Conservation (phyloP, 1,140 invertebrate genomes). For the Eubasilissa regina region DNA sequence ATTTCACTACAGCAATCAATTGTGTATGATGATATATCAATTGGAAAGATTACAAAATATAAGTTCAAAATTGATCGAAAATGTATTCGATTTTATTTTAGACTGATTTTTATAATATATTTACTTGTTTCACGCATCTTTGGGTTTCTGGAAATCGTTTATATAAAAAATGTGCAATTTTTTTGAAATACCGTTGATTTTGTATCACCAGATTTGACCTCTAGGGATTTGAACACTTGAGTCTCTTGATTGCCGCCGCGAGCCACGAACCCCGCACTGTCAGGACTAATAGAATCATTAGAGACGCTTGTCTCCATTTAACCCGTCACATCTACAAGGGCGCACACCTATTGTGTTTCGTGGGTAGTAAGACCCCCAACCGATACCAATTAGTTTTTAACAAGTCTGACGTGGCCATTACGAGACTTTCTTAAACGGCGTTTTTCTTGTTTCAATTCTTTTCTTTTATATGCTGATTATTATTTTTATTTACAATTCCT, state of each 20-base stretch:
- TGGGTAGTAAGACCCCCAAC: conserved; percentile 42
- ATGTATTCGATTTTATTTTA: too few species aligned
- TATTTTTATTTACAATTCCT: too few species aligned
- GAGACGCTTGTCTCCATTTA: conserved; percentile 54
- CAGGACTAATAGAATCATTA: conserved; percentile 56
- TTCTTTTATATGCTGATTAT: too few species aligned
- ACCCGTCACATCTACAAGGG: conserved; percentile 35
- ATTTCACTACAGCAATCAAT: too few species aligned
- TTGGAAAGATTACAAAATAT: too few species aligned
- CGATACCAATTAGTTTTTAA: conserved; percentile 55
- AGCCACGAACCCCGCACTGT: neutral
- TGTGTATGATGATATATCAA: too few species aligned
- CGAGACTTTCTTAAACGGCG: neutral
- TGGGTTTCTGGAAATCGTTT: too few species aligned
- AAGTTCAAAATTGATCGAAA: too few species aligned
- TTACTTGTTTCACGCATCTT: too few species aligned
- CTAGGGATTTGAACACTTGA: conserved; percentile 1
- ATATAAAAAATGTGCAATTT: too few species aligned
- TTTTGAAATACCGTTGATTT: neutral
- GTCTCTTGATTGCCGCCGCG: neutral
- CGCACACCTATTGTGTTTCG: conserved; percentile 23
- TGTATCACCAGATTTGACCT: conserved; percentile 1
- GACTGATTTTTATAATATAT: too few species aligned
- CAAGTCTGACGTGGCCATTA: neutral
- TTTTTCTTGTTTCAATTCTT: too few species aligned